phyloP scores from a whole-genome alignment of 2,888 invertebrate genomes.

The Cryptus armator region DNA sequence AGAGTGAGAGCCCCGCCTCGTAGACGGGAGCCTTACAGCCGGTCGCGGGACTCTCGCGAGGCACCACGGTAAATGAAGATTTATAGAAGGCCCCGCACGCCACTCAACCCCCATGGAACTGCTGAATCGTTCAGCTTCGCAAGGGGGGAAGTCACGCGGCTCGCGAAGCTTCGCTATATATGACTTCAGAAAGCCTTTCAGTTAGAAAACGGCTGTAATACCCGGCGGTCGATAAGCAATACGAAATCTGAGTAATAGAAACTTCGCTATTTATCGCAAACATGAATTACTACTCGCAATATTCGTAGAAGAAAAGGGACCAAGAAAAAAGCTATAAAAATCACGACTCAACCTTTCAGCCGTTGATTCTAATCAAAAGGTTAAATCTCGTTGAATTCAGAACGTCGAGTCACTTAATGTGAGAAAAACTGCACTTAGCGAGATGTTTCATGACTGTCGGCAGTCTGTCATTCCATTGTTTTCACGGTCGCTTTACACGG shows the following conservation, averaged over 20 bases:
- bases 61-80: constrained; percentile 78
- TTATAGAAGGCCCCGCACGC: constrained; percentile 78
- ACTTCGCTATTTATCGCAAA: background rate
- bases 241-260: background rate
- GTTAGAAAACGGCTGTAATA: background rate
- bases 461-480: constrained; percentile 31
- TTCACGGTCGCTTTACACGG: constrained; percentile 17
- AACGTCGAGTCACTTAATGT: background rate
- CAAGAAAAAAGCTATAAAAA: constrained; percentile 17
- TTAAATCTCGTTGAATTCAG: constrained; percentile 6
- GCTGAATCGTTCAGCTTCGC: constrained; percentile 8
- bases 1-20: constrained; percentile 49
- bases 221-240: background rate
- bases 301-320: background rate
- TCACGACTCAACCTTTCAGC: background rate
- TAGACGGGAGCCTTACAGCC: constrained; percentile 34
- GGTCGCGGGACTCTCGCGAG: constrained; percentile 49
- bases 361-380: background rate
- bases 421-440: constrained; percentile 2
- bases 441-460: constrained; percentile 11
- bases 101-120: constrained; percentile 66
- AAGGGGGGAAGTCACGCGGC: constrained; percentile 58
- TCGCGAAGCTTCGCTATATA: constrained; percentile 38
- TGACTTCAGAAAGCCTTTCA: constrained; percentile 21
- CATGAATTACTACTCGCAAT: background rate